Percentiles rank a stretch among this genome's conserved stretches.
phyloP scores from a whole-genome alignment of 2,888 invertebrate genomes.

The Drosophila imparisetae region DNA sequence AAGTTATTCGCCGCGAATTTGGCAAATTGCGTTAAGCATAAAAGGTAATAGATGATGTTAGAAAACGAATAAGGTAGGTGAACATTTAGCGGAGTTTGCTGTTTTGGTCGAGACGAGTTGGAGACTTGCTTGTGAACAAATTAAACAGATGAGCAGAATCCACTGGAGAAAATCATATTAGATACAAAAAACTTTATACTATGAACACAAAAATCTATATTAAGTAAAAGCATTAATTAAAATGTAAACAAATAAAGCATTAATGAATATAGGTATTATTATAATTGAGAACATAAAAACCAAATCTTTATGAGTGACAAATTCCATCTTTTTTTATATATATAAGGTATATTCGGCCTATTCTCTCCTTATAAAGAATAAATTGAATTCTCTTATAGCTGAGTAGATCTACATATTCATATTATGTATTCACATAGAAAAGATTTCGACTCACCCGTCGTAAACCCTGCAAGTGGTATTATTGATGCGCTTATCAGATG shows the following conservation, averaged over 20 bases:
- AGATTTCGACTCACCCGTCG: slow-evolving; percentile 89
- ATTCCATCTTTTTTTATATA: neutral
- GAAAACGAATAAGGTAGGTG: slow-evolving; percentile 4
- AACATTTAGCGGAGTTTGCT: neutral
- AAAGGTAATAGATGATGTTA: slow-evolving; percentile 2
- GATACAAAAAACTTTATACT: neutral
- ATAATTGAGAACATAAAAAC: neutral
- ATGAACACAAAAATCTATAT: neutral
- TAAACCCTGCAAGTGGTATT: slow-evolving; percentile 96
- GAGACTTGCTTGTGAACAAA: neutral
- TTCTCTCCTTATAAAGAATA: neutral
- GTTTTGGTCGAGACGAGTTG: neutral
- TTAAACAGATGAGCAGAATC: neutral
- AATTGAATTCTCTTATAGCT: neutral
- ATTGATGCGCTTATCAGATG: slow-evolving; percentile 97
- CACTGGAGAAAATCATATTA: neutral
- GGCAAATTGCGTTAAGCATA: slow-evolving; percentile 14
- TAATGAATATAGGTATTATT: neutral
- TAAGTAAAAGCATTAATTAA: neutral
- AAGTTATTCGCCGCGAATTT: slow-evolving; percentile 24
- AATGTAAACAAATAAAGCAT: neutral
- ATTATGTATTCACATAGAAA: neutral
- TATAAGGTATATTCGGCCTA: neutral
- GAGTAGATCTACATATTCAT: neutral
- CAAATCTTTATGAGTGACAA: neutral